Percentiles rank a stretch among this genome's conserved stretches.
Conservation (phyloP, 2,113 vertebrate species). For the Condylura cristata region DNA sequence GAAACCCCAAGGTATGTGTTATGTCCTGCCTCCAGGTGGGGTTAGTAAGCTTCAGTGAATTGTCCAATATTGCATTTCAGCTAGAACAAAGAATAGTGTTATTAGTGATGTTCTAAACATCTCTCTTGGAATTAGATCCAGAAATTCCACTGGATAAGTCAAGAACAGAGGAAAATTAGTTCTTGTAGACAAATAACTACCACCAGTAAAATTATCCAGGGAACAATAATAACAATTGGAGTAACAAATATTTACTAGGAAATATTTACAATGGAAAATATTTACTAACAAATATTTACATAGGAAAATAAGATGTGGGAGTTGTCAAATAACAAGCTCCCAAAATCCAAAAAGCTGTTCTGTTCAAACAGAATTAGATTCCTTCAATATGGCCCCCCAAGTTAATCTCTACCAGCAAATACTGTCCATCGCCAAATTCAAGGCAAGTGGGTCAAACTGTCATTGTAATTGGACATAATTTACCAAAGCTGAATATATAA, state of each 20-base stretch:
- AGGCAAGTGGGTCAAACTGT: not conserved
- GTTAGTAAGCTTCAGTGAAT: not conserved
- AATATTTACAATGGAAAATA: too few relatives aligned
- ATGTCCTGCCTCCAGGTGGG: not conserved
- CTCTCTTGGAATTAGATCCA: not conserved
- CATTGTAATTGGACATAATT: not conserved
- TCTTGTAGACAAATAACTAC: not conserved
- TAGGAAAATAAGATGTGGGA: not conserved
- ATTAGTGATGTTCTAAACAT: not conserved
- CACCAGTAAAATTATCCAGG: not conserved
- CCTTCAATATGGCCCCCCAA: not conserved
- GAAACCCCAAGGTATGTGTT: not conserved
- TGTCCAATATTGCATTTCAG: not conserved
- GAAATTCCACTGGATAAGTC: not conserved
- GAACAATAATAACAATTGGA: not conserved
- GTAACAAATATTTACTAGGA: not conserved
- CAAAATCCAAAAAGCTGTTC: not conserved
- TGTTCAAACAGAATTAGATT: not conserved
- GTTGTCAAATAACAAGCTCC: not conserved
- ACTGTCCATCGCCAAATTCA: not conserved
- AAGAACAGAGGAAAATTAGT: not conserved
- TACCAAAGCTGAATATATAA: not conserved
- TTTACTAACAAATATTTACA: too few relatives aligned
- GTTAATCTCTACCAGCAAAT: not conserved
- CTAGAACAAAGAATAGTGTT: not conserved